These are phyloP conservation scores for Clarias laeviceps DNA, from an alignment of 2,797 vertebrate species.

Conservation along the genomic window DNA sequence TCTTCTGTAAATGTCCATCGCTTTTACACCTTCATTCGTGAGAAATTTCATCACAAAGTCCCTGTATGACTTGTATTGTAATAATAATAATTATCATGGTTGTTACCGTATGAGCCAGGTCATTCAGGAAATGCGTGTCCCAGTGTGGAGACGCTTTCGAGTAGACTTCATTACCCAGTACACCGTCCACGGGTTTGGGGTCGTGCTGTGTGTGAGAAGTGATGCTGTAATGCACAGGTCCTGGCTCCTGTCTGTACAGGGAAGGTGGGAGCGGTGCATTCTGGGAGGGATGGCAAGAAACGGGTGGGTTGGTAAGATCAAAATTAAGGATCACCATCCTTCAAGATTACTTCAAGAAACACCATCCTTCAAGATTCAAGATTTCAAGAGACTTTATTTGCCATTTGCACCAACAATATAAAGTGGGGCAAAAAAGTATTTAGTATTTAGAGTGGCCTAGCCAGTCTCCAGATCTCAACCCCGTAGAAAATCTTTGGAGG, in stretches of 20 bases:
- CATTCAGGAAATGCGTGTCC: constrained; percentile 46
- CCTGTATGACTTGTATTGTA: neutral
- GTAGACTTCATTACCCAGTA: constrained; percentile 37
- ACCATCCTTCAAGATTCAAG: too few species aligned
- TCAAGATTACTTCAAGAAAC: too few species aligned
- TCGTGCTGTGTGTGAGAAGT: constrained; percentile 46
- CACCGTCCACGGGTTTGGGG: constrained; percentile 35
- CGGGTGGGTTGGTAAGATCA: neutral
- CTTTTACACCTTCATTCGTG: too few species aligned
- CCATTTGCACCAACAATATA: too few species aligned
- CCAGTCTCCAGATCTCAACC: too few species aligned
- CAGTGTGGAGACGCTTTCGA: constrained; percentile 57
- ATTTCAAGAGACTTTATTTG: too few species aligned
- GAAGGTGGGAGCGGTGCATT: constrained; percentile 47
- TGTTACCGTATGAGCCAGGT: constrained; percentile 55
- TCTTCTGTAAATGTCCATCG: too few species aligned
- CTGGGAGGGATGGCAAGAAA: constrained; percentile 26
- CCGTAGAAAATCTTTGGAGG: too few species aligned
- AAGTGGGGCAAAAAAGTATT: too few species aligned
- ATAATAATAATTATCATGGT: neutral
- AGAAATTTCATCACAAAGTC: too few species aligned
- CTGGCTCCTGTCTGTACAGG: constrained; percentile 20
- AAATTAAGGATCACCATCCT: neutral
- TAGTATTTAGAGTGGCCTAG: too few species aligned
- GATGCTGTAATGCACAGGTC: constrained; percentile 17